Conservation (phyloP, 1,140 invertebrate genomes). For the Trichonephila inaurata region DNA sequence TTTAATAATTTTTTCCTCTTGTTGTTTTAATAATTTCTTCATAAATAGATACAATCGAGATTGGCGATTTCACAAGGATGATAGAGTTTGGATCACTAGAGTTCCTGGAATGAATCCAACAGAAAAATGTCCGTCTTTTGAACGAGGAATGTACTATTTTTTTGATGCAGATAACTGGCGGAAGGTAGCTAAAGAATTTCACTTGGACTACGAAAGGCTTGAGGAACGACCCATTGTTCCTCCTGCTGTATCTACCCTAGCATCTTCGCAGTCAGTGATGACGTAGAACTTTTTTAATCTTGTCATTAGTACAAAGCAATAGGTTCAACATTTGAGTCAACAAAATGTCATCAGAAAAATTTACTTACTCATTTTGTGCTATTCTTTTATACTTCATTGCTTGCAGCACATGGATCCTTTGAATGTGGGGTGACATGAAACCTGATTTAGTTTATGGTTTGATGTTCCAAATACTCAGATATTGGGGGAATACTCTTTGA, state of each 20-base stretch:
- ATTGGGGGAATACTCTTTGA: not conserved
- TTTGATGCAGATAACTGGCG: constrained; percentile 97
- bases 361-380: constrained; percentile 68
- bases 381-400: constrained; percentile 64
- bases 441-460: not conserved
- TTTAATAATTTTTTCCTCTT: not conserved
- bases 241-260: constrained; percentile 50
- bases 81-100: constrained; percentile 99
- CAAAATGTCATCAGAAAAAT: constrained; percentile 48
- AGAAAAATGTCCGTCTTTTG: constrained; percentile 97
- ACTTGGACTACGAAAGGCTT: constrained; percentile 98
- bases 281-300: constrained; percentile 56
- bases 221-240: constrained; percentile 88
- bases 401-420: constrained; percentile 72
- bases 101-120: constrained; percentile 94
- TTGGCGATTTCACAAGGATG: constrained; percentile 99
- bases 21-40: not conserved
- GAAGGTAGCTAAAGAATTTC: constrained; percentile 96
- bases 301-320: constrained; percentile 64
- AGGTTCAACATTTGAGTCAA: constrained; percentile 62
- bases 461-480: not conserved
- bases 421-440: constrained; percentile 46
- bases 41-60: constrained; percentile 92
- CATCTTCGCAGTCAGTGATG: constrained; percentile 55
- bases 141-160: constrained; percentile 99